These are phyloP conservation scores for Gryon sp. DNA, from an alignment of 1,140 invertebrate genomes.

Conservation along the genomic window DNA sequence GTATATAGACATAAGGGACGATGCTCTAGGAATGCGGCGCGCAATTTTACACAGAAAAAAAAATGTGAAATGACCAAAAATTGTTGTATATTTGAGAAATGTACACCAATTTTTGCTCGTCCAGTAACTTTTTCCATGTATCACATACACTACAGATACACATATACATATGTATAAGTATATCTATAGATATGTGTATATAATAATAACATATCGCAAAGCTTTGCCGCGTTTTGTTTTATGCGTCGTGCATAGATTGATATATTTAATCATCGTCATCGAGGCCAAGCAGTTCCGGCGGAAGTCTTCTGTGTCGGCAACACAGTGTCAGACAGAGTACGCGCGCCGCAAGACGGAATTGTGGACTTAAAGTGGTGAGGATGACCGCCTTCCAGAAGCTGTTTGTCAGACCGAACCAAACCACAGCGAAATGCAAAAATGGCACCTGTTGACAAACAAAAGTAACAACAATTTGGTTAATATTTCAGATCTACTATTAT, in stretches of 20 bases:
- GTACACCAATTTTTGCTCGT: too few species aligned
- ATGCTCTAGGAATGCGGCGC: conserved; percentile 72
- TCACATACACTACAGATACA: too few species aligned
- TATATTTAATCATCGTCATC: conserved; percentile 87
- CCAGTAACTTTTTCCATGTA: too few species aligned
- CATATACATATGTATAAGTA: too few species aligned
- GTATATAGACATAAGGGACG: conserved; percentile 64
- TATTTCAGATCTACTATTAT: too few species aligned
- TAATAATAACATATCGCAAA: conserved; percentile 58
- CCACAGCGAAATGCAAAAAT: conserved; percentile 93
- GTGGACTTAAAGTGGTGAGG: conserved; percentile 91
- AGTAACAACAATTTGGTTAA: too few species aligned
- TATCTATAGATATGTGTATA: too few species aligned
- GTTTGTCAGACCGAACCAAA: conserved; percentile 96
- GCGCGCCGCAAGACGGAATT: conserved; percentile 92
- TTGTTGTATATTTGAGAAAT: too few species aligned
- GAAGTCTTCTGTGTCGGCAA: conserved; percentile 88
- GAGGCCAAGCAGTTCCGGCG: conserved; percentile 90
- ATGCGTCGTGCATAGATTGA: conserved; percentile 5
- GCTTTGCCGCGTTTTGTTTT: conserved; percentile 39
- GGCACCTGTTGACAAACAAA: conserved; percentile 83
- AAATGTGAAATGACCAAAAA: too few species aligned
- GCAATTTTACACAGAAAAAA: too few species aligned
- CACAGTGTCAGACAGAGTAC: conserved; percentile 94
- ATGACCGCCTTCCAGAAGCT: conserved; percentile 97